Percentiles rank a stretch among this genome's conserved stretches.
phyloP scores from a whole-genome alignment of 30 jellyfish, hydroid and myxozoan species.

The Nemopilema nomurai region DNA sequence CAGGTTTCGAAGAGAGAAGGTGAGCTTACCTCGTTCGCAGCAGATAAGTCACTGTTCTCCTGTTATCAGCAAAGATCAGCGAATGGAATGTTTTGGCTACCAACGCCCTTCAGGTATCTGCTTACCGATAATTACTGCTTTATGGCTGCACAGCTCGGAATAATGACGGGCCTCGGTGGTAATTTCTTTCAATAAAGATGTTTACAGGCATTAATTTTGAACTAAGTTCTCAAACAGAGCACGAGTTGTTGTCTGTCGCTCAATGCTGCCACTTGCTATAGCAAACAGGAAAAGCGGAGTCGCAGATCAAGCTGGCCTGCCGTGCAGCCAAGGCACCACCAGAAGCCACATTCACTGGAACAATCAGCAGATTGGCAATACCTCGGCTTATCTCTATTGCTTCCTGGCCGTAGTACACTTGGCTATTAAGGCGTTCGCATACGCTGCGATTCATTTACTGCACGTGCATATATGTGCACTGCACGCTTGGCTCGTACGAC shows the following conservation, averaged over 20 bases:
- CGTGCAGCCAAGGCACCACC: neutral
- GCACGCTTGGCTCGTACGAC: neutral
- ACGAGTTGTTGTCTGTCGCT: neutral
- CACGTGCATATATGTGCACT: neutral
- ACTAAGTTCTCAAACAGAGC: slow-evolving; percentile 10
- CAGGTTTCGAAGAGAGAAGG: too few species aligned
- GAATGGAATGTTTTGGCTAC: neutral
- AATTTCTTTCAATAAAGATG: neutral
- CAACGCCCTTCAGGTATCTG: neutral
- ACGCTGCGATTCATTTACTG: neutral
- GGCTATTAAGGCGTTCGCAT: neutral
- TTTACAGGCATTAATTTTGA: neutral
- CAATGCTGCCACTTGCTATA: slow-evolving; percentile 36
- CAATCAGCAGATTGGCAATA: neutral
- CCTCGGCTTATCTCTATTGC: neutral
- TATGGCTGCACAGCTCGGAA: neutral
- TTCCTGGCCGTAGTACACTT: neutral
- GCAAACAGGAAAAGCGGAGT: slow-evolving; percentile 23
- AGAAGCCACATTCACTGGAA: neutral
- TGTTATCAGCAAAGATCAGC: neutral
- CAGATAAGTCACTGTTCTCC: neutral
- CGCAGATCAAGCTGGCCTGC: neutral
- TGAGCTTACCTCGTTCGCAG: neutral
- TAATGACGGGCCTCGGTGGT: neutral
- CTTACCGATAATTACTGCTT: neutral